Conservation (phyloP, 92 coral and sea anemone species). For the Actinostola sp. region DNA sequence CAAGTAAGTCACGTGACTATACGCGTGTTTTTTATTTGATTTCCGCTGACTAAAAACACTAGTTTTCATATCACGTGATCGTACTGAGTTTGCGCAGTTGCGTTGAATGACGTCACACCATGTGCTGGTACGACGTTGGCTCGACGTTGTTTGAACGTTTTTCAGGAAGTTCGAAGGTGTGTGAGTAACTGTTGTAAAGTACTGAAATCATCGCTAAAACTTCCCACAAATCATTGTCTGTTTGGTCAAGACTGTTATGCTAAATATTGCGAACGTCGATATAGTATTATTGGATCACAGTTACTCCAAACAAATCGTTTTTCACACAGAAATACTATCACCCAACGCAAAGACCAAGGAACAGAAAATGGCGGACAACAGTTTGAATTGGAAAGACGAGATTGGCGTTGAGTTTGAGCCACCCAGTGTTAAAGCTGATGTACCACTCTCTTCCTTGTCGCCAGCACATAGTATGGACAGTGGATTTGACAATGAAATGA, state of each 20-base stretch:
- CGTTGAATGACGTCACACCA: slow-evolving; percentile 52
- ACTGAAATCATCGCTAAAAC: background rate
- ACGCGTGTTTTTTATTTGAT: background rate
- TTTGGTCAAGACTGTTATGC: slow-evolving; percentile 13
- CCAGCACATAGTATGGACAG: slow-evolving; percentile 96
- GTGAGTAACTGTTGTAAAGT: background rate
- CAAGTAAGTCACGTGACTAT: slow-evolving; percentile 37
- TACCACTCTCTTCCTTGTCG: slow-evolving; percentile 58
- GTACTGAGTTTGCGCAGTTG: slow-evolving; percentile 60
- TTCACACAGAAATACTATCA: slow-evolving; percentile 21
- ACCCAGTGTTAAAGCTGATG: slow-evolving; percentile 8
- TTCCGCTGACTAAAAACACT: slow-evolving; percentile 1
- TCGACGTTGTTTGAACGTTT: slow-evolving; percentile 72
- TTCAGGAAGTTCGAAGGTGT: background rate
- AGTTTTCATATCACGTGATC: slow-evolving; percentile 31
- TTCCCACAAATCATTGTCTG: background rate
- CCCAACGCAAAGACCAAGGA: slow-evolving; percentile 13
- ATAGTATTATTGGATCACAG: slow-evolving; percentile 72
- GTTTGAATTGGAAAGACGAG: slow-evolving; percentile 30
- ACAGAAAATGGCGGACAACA: slow-evolving; percentile 17
- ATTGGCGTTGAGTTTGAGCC: slow-evolving; percentile 38
- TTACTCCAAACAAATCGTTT: slow-evolving; percentile 56
- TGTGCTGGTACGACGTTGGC: slow-evolving; percentile 28
- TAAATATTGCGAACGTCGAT: slow-evolving; percentile 4
- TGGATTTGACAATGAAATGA: slow-evolving; percentile 80